These are phyloP conservation scores for Periphyllus acericola DNA, from an alignment of 2,888 invertebrate species.

Conservation along the genomic window DNA sequence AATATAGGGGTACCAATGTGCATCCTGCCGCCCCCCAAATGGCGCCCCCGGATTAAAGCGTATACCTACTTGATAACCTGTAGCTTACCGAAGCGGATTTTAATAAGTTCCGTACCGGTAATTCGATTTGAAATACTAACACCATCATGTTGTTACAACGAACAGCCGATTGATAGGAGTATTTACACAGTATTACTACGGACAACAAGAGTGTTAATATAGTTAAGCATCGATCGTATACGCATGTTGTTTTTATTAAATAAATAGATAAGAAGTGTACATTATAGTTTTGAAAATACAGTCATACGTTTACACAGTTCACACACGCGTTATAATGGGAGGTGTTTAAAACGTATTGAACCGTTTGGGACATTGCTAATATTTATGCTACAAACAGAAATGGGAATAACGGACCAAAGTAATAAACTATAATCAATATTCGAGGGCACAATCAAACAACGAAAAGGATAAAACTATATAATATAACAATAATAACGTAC, in stretches of 20 bases:
- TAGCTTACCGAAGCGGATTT: too few species aligned
- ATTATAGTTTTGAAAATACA: constrained; percentile 16
- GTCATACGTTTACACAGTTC: not conserved
- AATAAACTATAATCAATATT: not conserved
- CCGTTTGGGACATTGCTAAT: not conserved
- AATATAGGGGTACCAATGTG: too few species aligned
- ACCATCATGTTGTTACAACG: too few species aligned
- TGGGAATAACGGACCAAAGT: not conserved
- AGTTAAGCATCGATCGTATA: too few species aligned
- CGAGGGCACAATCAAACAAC: not conserved
- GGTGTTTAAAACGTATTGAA: not conserved
- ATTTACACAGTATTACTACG: too few species aligned
- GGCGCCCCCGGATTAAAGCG: too few species aligned
- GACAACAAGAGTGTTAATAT: too few species aligned
- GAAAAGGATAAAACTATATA: not conserved
- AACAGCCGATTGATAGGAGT: too few species aligned
- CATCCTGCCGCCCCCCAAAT: too few species aligned
- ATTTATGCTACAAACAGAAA: not conserved
- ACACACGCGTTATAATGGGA: not conserved
- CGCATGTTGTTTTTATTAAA: constrained; percentile 8
- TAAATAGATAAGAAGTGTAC: constrained; percentile 20
- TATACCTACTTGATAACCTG: too few species aligned
- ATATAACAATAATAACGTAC: not conserved
- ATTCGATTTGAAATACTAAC: too few species aligned
- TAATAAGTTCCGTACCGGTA: too few species aligned